These are phyloP conservation scores for Australoheros scitulus DNA, from an alignment of 2,113 vertebrate genomes.

Conservation along the genomic window DNA sequence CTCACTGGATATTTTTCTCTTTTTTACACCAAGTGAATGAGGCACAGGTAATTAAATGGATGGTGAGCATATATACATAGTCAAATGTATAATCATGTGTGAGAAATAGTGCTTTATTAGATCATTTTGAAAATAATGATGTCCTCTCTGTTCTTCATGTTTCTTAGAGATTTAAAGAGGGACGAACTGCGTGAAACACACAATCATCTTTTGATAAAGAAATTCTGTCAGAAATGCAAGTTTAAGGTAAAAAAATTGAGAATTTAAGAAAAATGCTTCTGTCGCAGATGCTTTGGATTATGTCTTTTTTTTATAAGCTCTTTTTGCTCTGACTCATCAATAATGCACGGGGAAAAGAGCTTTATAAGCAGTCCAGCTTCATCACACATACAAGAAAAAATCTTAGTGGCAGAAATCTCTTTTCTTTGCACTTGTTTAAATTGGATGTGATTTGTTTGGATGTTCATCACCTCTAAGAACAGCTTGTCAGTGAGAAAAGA, in stretches of 20 bases:
- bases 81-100: neutral
- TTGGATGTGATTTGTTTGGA: conserved; percentile 1
- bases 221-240: neutral
- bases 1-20: too few species aligned
- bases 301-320: neutral
- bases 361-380: conserved; percentile 4
- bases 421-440: conserved; percentile 2
- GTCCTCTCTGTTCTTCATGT: neutral
- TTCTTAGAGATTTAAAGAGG: neutral
- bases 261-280: neutral
- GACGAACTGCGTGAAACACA: neutral
- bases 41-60: neutral
- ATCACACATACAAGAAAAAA: neutral
- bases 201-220: neutral
- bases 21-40: neutral
- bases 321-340: conserved; percentile 19
- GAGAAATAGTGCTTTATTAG: neutral
- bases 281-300: neutral
- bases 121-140: conserved; percentile 11
- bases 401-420: neutral
- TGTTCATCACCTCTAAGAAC: conserved; percentile 2
- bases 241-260: neutral
- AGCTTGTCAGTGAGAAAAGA: neutral
- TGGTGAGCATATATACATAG: neutral
- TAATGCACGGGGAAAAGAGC: neutral